Conservation (phyloP, 2,888 invertebrate genomes). For the Chrysolina oricalcia region DNA sequence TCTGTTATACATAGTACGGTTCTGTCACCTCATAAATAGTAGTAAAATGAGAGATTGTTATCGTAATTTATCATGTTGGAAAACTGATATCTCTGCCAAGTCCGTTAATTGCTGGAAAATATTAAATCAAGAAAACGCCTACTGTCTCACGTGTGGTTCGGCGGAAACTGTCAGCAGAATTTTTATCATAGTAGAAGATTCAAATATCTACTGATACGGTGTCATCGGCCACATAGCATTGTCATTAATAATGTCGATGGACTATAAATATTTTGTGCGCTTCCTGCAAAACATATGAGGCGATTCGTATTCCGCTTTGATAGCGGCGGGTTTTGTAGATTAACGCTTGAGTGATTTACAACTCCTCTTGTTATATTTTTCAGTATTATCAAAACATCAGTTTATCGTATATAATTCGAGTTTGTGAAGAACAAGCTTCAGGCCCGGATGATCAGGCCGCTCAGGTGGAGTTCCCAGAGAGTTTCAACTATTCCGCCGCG, state of each 20-base stretch:
- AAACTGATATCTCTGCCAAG: not conserved
- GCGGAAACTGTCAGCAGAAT: constrained; percentile 30
- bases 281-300: constrained; percentile 18
- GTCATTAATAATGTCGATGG: constrained; percentile 16
- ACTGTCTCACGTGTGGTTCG: not conserved
- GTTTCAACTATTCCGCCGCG: too few relatives aligned
- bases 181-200: constrained; percentile 15
- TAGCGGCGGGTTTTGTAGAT: constrained; percentile 6
- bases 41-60: not conserved
- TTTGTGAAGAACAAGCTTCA: too few relatives aligned
- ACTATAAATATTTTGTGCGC: constrained; percentile 17
- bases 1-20: not conserved
- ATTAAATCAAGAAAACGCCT: not conserved
- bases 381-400: not conserved
- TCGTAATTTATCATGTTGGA: not conserved
- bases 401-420: not conserved
- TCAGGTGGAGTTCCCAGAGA: too few relatives aligned
- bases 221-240: not conserved
- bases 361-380: not conserved
- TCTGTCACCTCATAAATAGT: not conserved
- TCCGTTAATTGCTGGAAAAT: not conserved
- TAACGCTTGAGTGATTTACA: not conserved
- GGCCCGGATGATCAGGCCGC: too few relatives aligned
- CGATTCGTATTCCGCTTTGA: constrained; percentile 4
- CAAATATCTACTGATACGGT: constrained; percentile 15